phyloP scores from a whole-genome alignment of 2,888 invertebrate genomes.

The Lepeophtheirus nordmannii region DNA sequence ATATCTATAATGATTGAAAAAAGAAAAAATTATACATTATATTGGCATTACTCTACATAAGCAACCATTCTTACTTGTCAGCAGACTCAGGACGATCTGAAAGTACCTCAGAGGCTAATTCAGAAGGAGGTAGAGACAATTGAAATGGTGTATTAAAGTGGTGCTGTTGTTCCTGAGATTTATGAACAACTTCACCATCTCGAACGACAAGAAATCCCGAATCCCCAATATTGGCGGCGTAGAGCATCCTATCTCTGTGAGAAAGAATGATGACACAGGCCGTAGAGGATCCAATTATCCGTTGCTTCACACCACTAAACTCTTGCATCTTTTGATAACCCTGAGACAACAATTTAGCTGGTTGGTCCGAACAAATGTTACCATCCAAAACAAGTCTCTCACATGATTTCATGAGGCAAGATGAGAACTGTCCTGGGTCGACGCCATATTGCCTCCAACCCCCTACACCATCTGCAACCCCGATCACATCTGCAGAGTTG shows the following conservation, averaged over 20 bases:
- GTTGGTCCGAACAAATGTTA: conserved; percentile 67
- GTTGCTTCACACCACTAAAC: conserved; percentile 19
- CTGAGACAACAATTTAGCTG: conserved; percentile 69
- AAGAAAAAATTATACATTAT: neutral
- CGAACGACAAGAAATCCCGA: conserved; percentile 90
- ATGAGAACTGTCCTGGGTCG: conserved; percentile 90
- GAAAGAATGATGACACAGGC: conserved; percentile 90
- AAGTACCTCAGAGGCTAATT: conserved; percentile 52
- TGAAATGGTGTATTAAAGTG: conserved; percentile 99
- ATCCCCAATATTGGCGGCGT: conserved; percentile 96
- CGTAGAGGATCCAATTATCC: conserved; percentile 43
- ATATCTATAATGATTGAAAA: conserved; percentile 15
- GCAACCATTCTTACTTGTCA: neutral
- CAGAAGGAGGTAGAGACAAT: conserved; percentile 79
- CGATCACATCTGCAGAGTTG: conserved; percentile 33
- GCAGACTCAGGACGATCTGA: conserved; percentile 21
- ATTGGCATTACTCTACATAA: too few relatives aligned
- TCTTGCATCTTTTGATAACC: conserved; percentile 24
- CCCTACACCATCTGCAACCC: conserved; percentile 96
- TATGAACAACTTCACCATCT: conserved; percentile 36
- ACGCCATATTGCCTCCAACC: conserved; percentile 96
- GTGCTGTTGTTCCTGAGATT: conserved; percentile 92
- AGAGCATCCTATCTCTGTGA: conserved; percentile 69
- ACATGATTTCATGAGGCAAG: conserved; percentile 82
- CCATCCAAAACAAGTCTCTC: conserved; percentile 79